phyloP scores from a whole-genome alignment of 2,797 vertebrate genomes.

The Pangasius krempfi region DNA sequence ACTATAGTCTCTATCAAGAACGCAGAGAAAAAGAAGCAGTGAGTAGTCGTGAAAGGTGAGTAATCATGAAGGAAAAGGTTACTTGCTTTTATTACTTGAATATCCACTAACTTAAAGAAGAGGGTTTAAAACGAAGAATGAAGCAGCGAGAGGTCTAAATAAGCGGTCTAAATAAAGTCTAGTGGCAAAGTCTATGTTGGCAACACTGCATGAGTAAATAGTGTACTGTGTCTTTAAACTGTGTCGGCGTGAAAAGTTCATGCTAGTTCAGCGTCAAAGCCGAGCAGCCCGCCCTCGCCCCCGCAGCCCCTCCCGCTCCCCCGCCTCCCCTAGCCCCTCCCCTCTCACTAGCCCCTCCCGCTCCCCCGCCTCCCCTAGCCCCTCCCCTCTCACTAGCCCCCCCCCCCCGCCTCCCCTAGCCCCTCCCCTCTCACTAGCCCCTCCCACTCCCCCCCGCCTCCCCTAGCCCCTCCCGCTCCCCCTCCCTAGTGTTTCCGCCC shows the following conservation, averaged over 20 bases:
- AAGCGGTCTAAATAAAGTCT: background rate
- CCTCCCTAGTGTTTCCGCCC: conserved; percentile 7
- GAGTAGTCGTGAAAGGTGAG: background rate
- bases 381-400: too few species aligned
- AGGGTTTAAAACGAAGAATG: background rate
- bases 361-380: too few species aligned
- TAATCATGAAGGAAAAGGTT: background rate
- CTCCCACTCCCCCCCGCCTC: background rate
- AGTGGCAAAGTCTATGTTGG: background rate
- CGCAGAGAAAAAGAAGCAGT: background rate
- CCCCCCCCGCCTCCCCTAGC: background rate
- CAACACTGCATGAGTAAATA: conserved; percentile 53
- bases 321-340: background rate
- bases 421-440: background rate
- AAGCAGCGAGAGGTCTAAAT: background rate
- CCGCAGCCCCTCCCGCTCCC: too few species aligned
- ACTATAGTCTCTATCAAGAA: background rate
- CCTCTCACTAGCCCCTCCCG: background rate
- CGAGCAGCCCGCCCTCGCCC: background rate
- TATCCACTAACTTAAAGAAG: too few species aligned
- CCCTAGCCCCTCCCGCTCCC: background rate
- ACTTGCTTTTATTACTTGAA: background rate
- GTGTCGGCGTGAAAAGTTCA: conserved; percentile 61
- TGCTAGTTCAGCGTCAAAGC: conserved; percentile 66
- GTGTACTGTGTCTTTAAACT: conserved; percentile 55